phyloP scores from a whole-genome alignment of 2,888 invertebrate species.

The Aphrophora alni region DNA sequence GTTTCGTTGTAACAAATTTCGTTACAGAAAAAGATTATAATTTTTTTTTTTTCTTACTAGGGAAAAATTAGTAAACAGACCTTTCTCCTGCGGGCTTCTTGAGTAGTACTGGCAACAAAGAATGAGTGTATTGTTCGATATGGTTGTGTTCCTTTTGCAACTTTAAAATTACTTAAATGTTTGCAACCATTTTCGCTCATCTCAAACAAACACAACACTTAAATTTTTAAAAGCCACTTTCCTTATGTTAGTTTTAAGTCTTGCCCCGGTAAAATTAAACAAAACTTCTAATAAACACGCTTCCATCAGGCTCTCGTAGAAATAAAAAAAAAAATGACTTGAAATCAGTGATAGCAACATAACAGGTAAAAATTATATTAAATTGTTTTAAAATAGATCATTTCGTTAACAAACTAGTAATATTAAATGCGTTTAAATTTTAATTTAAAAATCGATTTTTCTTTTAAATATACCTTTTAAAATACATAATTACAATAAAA shows the following conservation, averaged over 20 bases:
- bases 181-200: constrained; percentile 66
- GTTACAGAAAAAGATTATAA: neutral
- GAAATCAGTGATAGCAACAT: neutral
- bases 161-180: constrained; percentile 81
- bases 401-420: too few relatives aligned
- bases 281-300: neutral
- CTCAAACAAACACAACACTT: neutral
- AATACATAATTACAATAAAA: neutral
- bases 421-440: too few relatives aligned
- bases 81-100: constrained; percentile 83
- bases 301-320: neutral
- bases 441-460: too few relatives aligned
- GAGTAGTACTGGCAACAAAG: constrained; percentile 82
- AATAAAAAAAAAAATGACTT: neutral
- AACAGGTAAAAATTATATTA: neutral
- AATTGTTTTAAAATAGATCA: too few relatives aligned
- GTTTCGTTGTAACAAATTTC: neutral
- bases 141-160: constrained; percentile 73
- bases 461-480: neutral
- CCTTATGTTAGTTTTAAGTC: neutral
- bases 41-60: constrained; percentile 35
- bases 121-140: constrained; percentile 84
- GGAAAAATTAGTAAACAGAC: constrained; percentile 59
- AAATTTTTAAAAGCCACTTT: neutral
- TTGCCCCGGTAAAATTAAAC: neutral